These are phyloP conservation scores for Camponotus pennsylvanicus DNA, from an alignment of 1,140 invertebrate genomes.

Conservation along the genomic window DNA sequence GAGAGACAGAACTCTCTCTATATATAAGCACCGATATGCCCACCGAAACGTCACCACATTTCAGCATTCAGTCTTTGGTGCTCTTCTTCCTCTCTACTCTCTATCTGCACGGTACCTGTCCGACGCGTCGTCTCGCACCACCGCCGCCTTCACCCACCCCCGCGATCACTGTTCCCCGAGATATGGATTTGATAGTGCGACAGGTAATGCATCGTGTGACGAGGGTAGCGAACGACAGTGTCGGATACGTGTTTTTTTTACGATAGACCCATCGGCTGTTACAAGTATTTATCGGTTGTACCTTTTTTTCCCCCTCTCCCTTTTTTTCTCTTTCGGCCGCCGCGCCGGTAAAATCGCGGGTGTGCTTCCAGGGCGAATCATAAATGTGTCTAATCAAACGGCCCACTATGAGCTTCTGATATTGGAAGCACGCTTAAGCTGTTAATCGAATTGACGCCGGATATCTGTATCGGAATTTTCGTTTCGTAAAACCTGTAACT, in stretches of 20 bases:
- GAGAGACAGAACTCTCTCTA: conserved; percentile 65
- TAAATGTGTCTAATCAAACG: background rate
- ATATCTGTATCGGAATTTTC: background rate
- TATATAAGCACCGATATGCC: conserved; percentile 78
- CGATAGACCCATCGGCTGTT: background rate
- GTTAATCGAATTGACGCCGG: background rate
- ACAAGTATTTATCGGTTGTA: background rate
- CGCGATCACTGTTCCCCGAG: conserved; percentile 38
- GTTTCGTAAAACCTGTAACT: background rate
- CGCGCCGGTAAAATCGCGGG: background rate
- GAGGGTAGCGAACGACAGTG: background rate
- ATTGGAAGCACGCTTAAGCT: background rate
- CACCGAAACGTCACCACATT: conserved; percentile 76
- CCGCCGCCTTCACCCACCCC: conserved; percentile 1
- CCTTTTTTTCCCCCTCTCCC: background rate
- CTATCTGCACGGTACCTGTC: background rate
- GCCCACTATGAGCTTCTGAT: background rate
- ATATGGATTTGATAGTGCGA: conserved; percentile 79
- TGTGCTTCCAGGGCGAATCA: conserved; percentile 8
- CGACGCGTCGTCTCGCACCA: conserved; percentile 31
- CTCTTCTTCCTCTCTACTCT: conserved; percentile 45
- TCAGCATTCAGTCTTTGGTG: conserved; percentile 75
- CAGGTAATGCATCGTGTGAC: conserved; percentile 76
- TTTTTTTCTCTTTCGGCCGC: background rate
- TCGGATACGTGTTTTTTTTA: background rate